These are phyloP conservation scores for Diachrysia chrysitis DNA, from an alignment of 2,888 invertebrate genomes.

Conservation along the genomic window DNA sequence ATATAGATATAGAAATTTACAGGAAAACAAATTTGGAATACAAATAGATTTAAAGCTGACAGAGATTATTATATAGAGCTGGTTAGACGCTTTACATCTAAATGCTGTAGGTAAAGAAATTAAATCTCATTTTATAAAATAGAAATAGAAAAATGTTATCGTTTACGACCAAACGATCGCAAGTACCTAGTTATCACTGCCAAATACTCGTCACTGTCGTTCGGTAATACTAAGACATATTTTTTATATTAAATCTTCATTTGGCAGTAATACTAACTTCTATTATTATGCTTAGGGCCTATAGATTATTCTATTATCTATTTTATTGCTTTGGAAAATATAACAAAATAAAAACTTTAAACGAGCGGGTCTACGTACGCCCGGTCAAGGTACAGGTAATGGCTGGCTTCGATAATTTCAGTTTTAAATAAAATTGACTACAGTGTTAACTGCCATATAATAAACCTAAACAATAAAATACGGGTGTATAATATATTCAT, in stretches of 20 bases:
- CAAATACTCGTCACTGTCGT: slow-evolving; percentile 72
- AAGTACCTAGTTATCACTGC: slow-evolving; percentile 77
- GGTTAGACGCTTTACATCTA: slow-evolving; percentile 65
- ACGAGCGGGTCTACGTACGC: slow-evolving; percentile 65
- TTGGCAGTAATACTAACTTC: slow-evolving; percentile 82
- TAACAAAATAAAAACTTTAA: slow-evolving; percentile 80
- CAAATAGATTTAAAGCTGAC: slow-evolving; percentile 61
- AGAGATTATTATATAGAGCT: slow-evolving; percentile 45
- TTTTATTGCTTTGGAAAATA: slow-evolving; percentile 86
- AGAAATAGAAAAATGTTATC: slow-evolving; percentile 62
- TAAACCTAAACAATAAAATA: slow-evolving; percentile 78
- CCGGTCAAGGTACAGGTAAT: slow-evolving; percentile 81
- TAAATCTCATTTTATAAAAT: slow-evolving; percentile 75
- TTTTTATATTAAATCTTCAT: slow-evolving; percentile 66
- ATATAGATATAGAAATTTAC: slow-evolving; percentile 48
- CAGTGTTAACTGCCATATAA: slow-evolving; percentile 73
- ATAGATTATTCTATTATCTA: slow-evolving; percentile 77
- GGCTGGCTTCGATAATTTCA: slow-evolving; percentile 81
- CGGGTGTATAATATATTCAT: slow-evolving; percentile 80
- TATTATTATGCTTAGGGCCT: slow-evolving; percentile 83
- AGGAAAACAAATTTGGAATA: slow-evolving; percentile 59
- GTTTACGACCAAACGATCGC: slow-evolving; percentile 65
- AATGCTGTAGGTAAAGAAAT: slow-evolving; percentile 85
- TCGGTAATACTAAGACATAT: slow-evolving; percentile 70
- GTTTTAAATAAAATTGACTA: slow-evolving; percentile 77